A percentile compares a stretch with the other conserved stretches of the same genome.
Conservation (phyloP, 2,797 vertebrate species). For the Petrocephalus schoutedeni region DNA sequence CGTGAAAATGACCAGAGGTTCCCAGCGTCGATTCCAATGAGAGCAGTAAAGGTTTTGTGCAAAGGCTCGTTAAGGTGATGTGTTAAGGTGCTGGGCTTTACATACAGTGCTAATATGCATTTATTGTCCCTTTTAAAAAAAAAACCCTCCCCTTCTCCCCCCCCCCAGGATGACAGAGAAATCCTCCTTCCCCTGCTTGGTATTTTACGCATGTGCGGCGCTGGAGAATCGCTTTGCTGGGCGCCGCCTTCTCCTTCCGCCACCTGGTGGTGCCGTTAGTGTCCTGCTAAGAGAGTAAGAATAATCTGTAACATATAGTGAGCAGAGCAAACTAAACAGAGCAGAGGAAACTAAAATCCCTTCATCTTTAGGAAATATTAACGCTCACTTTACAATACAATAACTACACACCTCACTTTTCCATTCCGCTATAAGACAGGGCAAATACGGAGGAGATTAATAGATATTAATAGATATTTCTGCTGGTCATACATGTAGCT, state of each 20-base stretch:
- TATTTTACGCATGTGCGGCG: constrained; percentile 80
- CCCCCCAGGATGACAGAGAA: constrained; percentile 42
- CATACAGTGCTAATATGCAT: constrained; percentile 82
- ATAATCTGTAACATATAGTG: constrained; percentile 2
- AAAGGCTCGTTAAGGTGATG: constrained; percentile 70
- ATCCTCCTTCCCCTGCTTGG: constrained; percentile 62
- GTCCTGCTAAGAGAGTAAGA: constrained; percentile 70
- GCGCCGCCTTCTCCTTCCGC: constrained; percentile 71
- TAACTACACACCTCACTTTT: background rate
- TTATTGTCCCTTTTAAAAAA: constrained; percentile 36
- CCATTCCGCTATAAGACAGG: background rate
- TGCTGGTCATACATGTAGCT: background rate
- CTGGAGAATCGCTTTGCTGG: constrained; percentile 71
- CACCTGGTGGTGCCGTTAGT: constrained; percentile 69
- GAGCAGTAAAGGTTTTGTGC: constrained; percentile 71
- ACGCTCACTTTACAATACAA: background rate
- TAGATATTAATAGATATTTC: background rate
- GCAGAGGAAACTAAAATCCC: background rate
- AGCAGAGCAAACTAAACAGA: too few relatives aligned
- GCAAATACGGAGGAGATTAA: background rate
- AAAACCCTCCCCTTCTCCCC: constrained; percentile 26
- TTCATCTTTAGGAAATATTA: constrained; percentile 7
- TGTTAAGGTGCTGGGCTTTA: constrained; percentile 67
- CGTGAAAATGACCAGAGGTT: constrained; percentile 48
- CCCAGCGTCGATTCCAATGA: constrained; percentile 78